Base-by-base conservation (phyloP, 2,797 vertebrate species). In the Gila robusta region DNA sequence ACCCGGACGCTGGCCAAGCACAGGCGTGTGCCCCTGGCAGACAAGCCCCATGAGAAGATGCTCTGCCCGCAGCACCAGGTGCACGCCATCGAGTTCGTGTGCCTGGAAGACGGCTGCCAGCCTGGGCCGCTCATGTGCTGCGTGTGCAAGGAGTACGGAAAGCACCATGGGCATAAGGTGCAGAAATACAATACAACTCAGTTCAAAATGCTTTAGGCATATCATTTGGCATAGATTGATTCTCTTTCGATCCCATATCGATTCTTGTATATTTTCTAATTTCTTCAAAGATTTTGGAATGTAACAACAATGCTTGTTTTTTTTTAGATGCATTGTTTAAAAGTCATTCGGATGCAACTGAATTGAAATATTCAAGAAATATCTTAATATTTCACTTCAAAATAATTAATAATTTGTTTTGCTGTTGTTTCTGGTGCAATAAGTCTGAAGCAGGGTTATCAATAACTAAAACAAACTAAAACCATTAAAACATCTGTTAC, bases 161-260 rank as follows among this genome's bases (percentile, higher is more conserved):
- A 99, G 90, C 98, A 99, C 92, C 98, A 99, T 93, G 98, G 98
- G 87, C 98, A 99, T 85, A 99, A 99, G 97, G 98, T 99, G 96
- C 14, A 28, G 19, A 41, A 26, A n/a, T 11, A 7, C 17, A 79
- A 44, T 28, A 14, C 35, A 79, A 1, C 16, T 4, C 19, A 37
- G 12, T 44, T 64, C 2, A 44, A 21, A 32, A 79, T n/a, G n/a
- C 5, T 21, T 64, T 79, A 64, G 77, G 37, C 23, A 19, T 62
- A 10, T 12, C 1, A 5, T 56, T 39, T n/a, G 21, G 7, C 35
- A 16, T 59, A 6, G 12, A 41, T 59, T 47, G 26, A 28, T 76
- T 76, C 72, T 32, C 17, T 35, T 32, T 32, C 8, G 3, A 21
- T 10, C 41, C 14, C 4, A 0, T 8, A 16, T 44, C 7, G 3